Base-by-base conservation (phyloP, 1,140 invertebrate genomes). In the Phocides pigmalion region DNA sequence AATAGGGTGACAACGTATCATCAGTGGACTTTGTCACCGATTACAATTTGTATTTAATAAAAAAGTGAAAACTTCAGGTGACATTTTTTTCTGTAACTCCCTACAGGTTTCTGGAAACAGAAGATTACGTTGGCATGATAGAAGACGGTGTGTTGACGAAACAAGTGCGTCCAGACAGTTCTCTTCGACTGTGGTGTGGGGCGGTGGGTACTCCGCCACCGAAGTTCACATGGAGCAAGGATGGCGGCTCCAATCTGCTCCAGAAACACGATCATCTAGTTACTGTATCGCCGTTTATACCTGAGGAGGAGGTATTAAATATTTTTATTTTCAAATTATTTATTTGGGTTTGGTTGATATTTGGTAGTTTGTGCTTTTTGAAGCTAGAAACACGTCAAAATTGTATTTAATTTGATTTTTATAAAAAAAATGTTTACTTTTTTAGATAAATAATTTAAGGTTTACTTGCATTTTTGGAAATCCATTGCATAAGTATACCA, bases 121-220 rank as follows among this genome's bases (percentile, higher is more conserved):
- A 87, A 62, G 85, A 86, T 3, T 84, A 84, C 19, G 84, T 88
- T 0, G 88, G 88, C 0, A 70, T 63, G 0, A 64, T 76, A 37
- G 79, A 82, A 1, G 78, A 89, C 3, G 79, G 74, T 0, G 75
- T 81, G 0, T 39, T 90, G 12, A 84, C 81, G 1, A 64, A 75
- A 39, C 67, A 81, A 1, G 82, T 89, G 5, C 59, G 63, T 5
- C 73, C 81, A 0, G 75, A 74, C 44, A 75, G 70, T 1, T 59
- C 70, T 0, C 56, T 90, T 1, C 65, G 82, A 0, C 71, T 96
- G 37, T 94, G 95, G 78, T 96, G 95, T 75, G 94, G 93, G 1
- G 94, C 84, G 0, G 92, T 92, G 5, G 95, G 94, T 0, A 92
- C 92, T 58, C 95, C 95, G 0, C 87, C 93, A 0, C 94, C 95